phyloP scores from a whole-genome alignment of 2,888 invertebrate genomes.

The Cheilosia vernalis region DNA sequence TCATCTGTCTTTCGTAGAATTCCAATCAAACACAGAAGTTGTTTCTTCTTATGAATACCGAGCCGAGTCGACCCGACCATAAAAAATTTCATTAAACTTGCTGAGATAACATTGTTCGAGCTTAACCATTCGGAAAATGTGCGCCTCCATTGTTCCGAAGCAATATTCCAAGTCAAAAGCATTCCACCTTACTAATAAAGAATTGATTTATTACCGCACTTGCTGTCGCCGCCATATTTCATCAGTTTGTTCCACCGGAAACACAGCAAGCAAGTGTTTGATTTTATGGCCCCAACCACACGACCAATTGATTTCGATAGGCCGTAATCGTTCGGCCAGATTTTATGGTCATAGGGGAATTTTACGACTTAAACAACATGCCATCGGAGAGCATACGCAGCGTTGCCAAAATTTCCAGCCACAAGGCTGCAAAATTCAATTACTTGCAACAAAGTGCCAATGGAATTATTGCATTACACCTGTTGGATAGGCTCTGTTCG shows the following conservation, averaged over 20 bases:
- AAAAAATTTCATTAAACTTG: slow-evolving; percentile 46
- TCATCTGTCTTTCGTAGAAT: not conserved
- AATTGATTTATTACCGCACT: slow-evolving; percentile 51
- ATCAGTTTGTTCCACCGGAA: slow-evolving; percentile 18
- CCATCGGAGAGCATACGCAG: not conserved
- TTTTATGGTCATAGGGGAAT: slow-evolving; percentile 37
- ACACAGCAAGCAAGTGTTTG: slow-evolving; percentile 46
- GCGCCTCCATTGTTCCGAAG: not conserved
- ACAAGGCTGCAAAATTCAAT: slow-evolving; percentile 17
- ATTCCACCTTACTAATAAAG: slow-evolving; percentile 41
- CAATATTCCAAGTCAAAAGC: not conserved
- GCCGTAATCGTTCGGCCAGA: slow-evolving; percentile 34
- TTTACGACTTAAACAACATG: slow-evolving; percentile 23
- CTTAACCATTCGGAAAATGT: slow-evolving; percentile 25
- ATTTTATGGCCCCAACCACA: slow-evolving; percentile 44
- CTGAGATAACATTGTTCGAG: slow-evolving; percentile 1
- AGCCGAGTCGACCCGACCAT: not conserved
- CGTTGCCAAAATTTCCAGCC: slow-evolving; percentile 17
- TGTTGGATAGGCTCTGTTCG: slow-evolving; percentile 17
- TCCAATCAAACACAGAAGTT: not conserved
- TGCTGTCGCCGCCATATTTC: slow-evolving; percentile 48
- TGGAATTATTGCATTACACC: slow-evolving; percentile 23
- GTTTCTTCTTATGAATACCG: not conserved
- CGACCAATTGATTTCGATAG: slow-evolving; percentile 51
- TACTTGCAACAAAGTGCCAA: slow-evolving; percentile 26